These are phyloP conservation scores for Vulpes lagopus DNA, from an alignment of 2,113 vertebrate genomes.

Conservation along the genomic window DNA sequence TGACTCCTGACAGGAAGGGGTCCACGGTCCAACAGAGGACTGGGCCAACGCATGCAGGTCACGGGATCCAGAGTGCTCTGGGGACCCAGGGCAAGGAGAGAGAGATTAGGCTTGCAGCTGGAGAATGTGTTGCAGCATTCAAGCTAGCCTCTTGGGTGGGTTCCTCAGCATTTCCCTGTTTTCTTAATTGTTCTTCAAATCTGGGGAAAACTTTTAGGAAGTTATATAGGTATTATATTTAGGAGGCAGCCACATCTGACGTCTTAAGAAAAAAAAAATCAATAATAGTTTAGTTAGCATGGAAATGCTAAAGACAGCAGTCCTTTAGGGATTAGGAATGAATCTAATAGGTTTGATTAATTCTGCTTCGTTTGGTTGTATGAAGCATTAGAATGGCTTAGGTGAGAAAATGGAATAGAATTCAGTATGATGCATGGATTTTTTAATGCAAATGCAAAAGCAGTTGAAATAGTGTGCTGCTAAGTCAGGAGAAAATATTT, in stretches of 20 bases:
- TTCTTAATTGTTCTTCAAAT: constrained; percentile 57
- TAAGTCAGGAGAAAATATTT: constrained; percentile 76
- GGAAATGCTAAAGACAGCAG: constrained; percentile 81
- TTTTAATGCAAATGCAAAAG: constrained; percentile 76
- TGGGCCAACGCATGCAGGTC: background rate
- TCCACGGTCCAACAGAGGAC: background rate
- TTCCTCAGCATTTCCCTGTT: background rate
- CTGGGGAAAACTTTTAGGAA: constrained; percentile 54
- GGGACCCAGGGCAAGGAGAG: background rate
- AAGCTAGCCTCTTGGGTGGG: background rate
- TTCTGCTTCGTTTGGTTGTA: constrained; percentile 81
- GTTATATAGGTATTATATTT: constrained; percentile 65
- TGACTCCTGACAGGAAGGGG: background rate
- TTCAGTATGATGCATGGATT: constrained; percentile 78
- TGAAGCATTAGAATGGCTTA: constrained; percentile 80
- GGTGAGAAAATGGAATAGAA: constrained; percentile 71
- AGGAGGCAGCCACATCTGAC: constrained; percentile 71
- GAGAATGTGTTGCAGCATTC: background rate
- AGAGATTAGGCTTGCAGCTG: background rate
- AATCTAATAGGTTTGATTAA: constrained; percentile 84
- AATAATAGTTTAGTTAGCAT: constrained; percentile 81
- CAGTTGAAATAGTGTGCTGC: constrained; percentile 72
- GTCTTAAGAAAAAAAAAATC: constrained; percentile 49
- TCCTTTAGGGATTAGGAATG: constrained; percentile 82
- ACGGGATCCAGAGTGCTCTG: background rate